These are phyloP conservation scores for Fregata magnificens DNA, from an alignment of 2,113 vertebrate species.

Conservation along the genomic window DNA sequence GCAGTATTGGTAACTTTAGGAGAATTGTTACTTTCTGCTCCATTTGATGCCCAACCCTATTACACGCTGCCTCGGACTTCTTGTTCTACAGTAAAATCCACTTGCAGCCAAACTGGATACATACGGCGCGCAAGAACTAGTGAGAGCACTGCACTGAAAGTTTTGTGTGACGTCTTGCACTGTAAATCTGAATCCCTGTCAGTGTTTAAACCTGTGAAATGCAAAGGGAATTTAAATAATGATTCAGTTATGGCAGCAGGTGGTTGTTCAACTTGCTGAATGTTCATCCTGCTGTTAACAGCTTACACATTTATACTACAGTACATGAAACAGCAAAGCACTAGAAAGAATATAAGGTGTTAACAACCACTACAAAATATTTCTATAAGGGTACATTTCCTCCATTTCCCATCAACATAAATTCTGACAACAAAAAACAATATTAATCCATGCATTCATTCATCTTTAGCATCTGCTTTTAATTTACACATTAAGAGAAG, in stretches of 20 bases:
- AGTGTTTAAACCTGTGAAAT: conserved; percentile 57
- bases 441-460: conserved; percentile 65
- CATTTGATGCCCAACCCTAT: not conserved
- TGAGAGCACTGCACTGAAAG: not conserved
- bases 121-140: not conserved
- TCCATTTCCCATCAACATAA: conserved; percentile 74
- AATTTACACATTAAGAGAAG: conserved; percentile 54
- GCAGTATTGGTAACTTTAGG: not conserved
- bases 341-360: conserved; percentile 72
- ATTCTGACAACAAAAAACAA: conserved; percentile 72
- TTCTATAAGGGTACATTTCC: conserved; percentile 74
- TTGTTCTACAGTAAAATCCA: not conserved
- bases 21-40: not conserved
- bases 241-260: conserved; percentile 60
- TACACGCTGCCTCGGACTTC: not conserved
- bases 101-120: not conserved
- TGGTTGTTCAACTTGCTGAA: conserved; percentile 42
- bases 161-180: not conserved
- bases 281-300: conserved; percentile 70
- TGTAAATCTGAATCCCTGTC: conserved; percentile 46
- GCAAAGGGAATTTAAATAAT: conserved; percentile 62
- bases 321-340: conserved; percentile 38
- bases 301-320: conserved; percentile 65
- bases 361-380: conserved; percentile 76
- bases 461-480: conserved; percentile 69